A percentile compares a stretch with the other conserved stretches of the same genome.
Evolutionary conservation across 2,888 invertebrate genomes (phyloP).

Genomic region (Agrochola macilenta): DNA sequence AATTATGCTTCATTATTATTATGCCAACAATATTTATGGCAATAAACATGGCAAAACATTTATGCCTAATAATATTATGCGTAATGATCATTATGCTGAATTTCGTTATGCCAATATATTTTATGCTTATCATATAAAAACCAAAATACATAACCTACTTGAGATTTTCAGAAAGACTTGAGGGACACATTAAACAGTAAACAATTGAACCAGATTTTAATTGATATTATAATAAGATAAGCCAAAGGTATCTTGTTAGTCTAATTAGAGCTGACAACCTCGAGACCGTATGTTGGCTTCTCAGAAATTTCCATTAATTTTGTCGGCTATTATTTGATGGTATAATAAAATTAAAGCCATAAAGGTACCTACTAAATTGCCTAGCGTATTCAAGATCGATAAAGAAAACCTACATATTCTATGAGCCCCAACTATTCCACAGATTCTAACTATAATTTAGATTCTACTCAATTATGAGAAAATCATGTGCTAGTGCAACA

Average conservation of each 20-base stretch:
- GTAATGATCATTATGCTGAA: too few species aligned
- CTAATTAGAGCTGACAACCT: not conserved
- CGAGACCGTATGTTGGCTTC: conserved; percentile 17
- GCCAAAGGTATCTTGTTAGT: not conserved
- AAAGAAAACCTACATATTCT: not conserved
- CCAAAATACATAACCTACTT: not conserved
- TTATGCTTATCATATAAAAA: too few species aligned
- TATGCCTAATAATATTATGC: too few species aligned
- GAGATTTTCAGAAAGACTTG: not conserved
- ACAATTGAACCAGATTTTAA: not conserved
- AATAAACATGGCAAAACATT: too few species aligned
- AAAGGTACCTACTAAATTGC: not conserved
- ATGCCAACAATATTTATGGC: too few species aligned
- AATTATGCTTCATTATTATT: too few species aligned
- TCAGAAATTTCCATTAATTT: conserved; percentile 10
- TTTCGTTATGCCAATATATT: too few species aligned
- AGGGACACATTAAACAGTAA: not conserved
- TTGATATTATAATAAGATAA: not conserved
- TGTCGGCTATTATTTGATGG: not conserved
- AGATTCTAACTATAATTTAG: not conserved
- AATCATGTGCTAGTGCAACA: conserved; percentile 33
- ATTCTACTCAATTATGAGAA: conserved; percentile 13
- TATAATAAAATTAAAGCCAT: not conserved
- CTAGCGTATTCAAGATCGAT: not conserved
- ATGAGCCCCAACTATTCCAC: not conserved